A percentile compares a stretch with the other conserved stretches of the same genome.
Evolutionary conservation across 2,797 vertebrate genomes (phyloP).

Genomic region (Fratercula arctica): DNA sequence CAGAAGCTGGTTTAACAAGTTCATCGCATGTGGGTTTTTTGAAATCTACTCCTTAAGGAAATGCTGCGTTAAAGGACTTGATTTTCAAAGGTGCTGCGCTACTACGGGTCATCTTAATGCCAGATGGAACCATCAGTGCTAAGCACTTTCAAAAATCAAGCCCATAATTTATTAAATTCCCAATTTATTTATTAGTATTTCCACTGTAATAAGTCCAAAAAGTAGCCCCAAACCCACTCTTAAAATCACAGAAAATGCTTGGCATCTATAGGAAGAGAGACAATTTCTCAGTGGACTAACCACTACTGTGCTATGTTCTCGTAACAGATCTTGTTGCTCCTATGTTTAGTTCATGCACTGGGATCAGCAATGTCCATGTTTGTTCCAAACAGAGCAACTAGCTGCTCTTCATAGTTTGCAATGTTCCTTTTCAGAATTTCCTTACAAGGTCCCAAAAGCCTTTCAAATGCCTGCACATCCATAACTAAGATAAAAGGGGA

Average conservation of each 20-base stretch:
- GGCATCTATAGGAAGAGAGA: conserved; percentile 81
- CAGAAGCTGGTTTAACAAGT: conserved; percentile 59
- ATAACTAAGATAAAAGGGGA: conserved; percentile 82
- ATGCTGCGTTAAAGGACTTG: conserved; percentile 51
- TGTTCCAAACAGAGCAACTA: conserved; percentile 93
- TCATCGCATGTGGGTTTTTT: conserved; percentile 23
- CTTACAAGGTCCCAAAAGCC: conserved; percentile 98
- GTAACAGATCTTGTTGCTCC: conserved; percentile 76
- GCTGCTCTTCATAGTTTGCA: conserved; percentile 97
- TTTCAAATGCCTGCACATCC: conserved; percentile 97
- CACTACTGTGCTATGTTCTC: conserved; percentile 79
- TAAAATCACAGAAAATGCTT: conserved; percentile 82
- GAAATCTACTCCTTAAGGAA: conserved; percentile 67
- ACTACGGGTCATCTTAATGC: not conserved
- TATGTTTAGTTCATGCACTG: conserved; percentile 83
- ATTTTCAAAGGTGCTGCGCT: conserved; percentile 48
- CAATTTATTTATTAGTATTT: conserved; percentile 66
- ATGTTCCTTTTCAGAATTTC: conserved; percentile 99
- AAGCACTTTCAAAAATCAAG: conserved; percentile 35
- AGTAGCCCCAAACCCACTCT: conserved; percentile 23
- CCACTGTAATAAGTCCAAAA: conserved; percentile 60
- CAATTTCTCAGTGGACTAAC: conserved; percentile 81
- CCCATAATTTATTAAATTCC: conserved; percentile 64
- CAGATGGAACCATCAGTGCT: not conserved
- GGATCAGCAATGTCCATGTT: conserved; percentile 93